Evolutionary conservation across 2,888 invertebrate genomes (phyloP).

Genomic region (Dryocosmus kuriphilus): DNA sequence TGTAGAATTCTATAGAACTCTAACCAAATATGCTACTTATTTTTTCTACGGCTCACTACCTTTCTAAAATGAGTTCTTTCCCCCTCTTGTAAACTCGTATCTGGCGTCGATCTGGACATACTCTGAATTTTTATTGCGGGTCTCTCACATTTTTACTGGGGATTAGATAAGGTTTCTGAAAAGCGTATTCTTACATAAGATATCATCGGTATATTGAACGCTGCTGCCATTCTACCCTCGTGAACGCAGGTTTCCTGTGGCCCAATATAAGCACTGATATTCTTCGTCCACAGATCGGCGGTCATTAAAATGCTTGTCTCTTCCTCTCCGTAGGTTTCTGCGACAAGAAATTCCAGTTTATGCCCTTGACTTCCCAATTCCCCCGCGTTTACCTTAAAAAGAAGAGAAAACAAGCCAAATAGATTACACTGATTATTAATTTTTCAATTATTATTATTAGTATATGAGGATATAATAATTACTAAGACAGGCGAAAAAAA

Average conservation of each 20-base stretch:
- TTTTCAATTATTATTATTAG: too few species aligned
- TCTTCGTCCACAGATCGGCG: conserved; percentile 89
- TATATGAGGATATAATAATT: too few species aligned
- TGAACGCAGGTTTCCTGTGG: conserved; percentile 95
- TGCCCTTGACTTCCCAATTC: conserved; percentile 84
- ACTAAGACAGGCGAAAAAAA: too few species aligned
- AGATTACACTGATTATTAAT: too few species aligned
- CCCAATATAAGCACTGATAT: conserved; percentile 93
- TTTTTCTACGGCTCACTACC: not conserved
- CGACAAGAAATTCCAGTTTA: conserved; percentile 87
- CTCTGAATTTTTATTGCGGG: conserved; percentile 1
- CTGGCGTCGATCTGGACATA: not conserved
- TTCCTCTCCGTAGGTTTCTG: conserved; percentile 95
- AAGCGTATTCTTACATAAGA: conserved; percentile 89
- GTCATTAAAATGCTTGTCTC: conserved; percentile 91
- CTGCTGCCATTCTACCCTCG: conserved; percentile 95
- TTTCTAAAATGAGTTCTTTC: not conserved
- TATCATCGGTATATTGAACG: conserved; percentile 96
- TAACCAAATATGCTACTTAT: not conserved
- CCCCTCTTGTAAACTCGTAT: not conserved
- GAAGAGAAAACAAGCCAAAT: not conserved
- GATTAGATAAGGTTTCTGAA: conserved; percentile 16
- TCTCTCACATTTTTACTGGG: not conserved
- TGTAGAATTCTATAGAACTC: too few species aligned
- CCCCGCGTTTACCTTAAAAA: conserved; percentile 79